These are phyloP conservation scores for Cataglyphis livida DNA, from an alignment of 2,888 invertebrate species.

Conservation along the genomic window DNA sequence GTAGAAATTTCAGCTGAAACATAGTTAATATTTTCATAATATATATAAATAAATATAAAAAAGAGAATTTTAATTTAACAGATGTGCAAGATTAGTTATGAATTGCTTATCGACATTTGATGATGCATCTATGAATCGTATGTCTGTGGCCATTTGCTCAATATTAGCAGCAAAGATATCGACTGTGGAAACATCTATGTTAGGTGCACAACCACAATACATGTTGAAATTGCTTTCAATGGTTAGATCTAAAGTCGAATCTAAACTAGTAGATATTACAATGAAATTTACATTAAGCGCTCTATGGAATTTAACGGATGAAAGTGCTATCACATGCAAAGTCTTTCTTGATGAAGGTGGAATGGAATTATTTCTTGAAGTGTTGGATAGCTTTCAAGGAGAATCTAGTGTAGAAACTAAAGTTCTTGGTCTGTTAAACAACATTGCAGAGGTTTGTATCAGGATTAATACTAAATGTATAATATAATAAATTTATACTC, in stretches of 20 bases:
- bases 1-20: slow-evolving; percentile 30
- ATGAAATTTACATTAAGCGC: slow-evolving; percentile 92
- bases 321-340: slow-evolving; percentile 90
- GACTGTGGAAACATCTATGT: slow-evolving; percentile 89
- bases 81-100: slow-evolving; percentile 90
- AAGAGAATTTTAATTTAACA: slow-evolving; percentile 72
- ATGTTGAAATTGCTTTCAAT: slow-evolving; percentile 90
- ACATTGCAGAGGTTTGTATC: slow-evolving; percentile 90
- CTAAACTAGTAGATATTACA: slow-evolving; percentile 88
- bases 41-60: not conserved
- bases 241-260: slow-evolving; percentile 87
- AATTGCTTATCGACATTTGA: slow-evolving; percentile 90
- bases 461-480: not conserved
- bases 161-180: slow-evolving; percentile 89
- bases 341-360: slow-evolving; percentile 90
- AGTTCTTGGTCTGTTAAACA: slow-evolving; percentile 91
- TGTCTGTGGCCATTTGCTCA: slow-evolving; percentile 93
- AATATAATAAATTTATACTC: not conserved
- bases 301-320: slow-evolving; percentile 93
- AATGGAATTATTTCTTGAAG: slow-evolving; percentile 89
- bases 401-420: slow-evolving; percentile 91
- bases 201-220: slow-evolving; percentile 89
- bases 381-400: slow-evolving; percentile 88
- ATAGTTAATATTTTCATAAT: not conserved
- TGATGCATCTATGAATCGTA: slow-evolving; percentile 90